These are phyloP conservation scores for Ericerus pela DNA, from an alignment of 1,140 invertebrate genomes.

Conservation along the genomic window DNA sequence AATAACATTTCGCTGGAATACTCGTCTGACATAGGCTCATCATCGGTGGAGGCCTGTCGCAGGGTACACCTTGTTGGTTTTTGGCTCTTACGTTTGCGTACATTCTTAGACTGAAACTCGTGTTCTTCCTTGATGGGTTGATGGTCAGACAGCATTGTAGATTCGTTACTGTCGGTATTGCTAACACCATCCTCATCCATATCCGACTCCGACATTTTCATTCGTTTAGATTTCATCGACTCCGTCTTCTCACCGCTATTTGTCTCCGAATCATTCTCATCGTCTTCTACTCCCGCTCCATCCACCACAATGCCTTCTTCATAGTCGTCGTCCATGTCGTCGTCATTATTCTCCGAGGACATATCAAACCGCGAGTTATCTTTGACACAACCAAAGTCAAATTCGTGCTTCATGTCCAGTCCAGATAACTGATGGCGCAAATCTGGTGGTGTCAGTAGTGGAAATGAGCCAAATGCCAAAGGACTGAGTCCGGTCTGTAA, in stretches of 20 bases:
- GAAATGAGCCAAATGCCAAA: conserved; percentile 57
- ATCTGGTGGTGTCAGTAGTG: conserved; percentile 53
- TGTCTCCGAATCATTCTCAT: conserved; percentile 37
- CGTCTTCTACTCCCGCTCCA: conserved; percentile 45
- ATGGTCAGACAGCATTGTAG: conserved; percentile 39
- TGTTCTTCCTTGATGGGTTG: conserved; percentile 37
- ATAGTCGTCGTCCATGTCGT: conserved; percentile 37
- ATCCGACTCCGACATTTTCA: conserved; percentile 42
- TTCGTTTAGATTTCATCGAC: conserved; percentile 50
- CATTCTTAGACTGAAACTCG: conserved; percentile 29
- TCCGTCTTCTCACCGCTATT: conserved; percentile 42
- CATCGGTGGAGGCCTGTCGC: conserved; percentile 27
- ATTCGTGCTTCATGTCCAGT: conserved; percentile 50
- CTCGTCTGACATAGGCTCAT: conserved; percentile 45
- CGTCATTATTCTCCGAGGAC: conserved; percentile 31
- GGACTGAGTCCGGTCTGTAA: conserved; percentile 48
- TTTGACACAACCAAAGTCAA: conserved; percentile 38
- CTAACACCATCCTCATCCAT: conserved; percentile 47
- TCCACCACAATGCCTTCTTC: conserved; percentile 46
- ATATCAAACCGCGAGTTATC: conserved; percentile 22
- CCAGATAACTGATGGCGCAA: conserved; percentile 44
- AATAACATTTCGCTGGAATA: conserved; percentile 48
- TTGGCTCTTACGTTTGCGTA: conserved; percentile 73
- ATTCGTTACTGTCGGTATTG: conserved; percentile 56
- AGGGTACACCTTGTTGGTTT: conserved; percentile 74